Evolutionary conservation across 2,113 vertebrate species (phyloP).

Genomic region (Notechis scutatus): DNA sequence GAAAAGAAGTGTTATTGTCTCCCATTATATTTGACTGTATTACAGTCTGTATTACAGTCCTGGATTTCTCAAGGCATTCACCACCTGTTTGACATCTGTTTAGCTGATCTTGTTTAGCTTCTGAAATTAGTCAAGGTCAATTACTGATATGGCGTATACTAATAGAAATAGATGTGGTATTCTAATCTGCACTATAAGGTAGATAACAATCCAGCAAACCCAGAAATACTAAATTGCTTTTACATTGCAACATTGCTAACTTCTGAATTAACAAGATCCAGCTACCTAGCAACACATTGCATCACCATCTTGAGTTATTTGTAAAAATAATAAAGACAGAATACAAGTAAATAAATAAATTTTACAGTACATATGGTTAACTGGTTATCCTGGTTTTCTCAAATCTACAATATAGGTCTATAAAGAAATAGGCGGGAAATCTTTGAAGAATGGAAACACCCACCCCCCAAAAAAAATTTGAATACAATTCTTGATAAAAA

Average conservation of each 20-base stretch:
- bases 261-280: background rate
- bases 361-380: background rate
- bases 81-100: background rate
- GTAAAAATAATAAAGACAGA: background rate
- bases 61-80: background rate
- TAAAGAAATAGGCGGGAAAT: background rate
- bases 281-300: background rate
- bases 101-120: background rate
- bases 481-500: background rate
- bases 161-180: background rate
- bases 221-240: background rate
- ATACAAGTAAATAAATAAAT: background rate
- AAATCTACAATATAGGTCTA: background rate
- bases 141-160: background rate
- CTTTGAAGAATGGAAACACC: background rate
- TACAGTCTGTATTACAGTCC: background rate
- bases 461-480: background rate
- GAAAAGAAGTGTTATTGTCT: background rate
- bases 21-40: background rate
- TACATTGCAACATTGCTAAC: background rate
- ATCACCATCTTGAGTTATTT: background rate
- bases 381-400: background rate
- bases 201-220: background rate
- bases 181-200: background rate
- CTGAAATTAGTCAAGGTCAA: background rate